Percentiles rank a stretch among this genome's conserved stretches.
Conservation (phyloP, 2,888 invertebrate species). For the Cheilosia grossa region DNA sequence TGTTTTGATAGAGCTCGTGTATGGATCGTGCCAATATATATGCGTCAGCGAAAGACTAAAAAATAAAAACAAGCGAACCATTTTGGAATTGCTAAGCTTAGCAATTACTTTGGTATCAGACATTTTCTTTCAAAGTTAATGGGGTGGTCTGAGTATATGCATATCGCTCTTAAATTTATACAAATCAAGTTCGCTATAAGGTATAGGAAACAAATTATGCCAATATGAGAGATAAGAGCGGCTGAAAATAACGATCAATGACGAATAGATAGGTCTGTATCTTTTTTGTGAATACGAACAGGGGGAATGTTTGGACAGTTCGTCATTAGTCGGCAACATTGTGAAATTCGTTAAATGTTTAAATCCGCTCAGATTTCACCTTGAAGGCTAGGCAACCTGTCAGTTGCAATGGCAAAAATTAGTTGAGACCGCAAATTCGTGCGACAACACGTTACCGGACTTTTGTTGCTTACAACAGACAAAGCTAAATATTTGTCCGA, state of each 20-base stretch:
- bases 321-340: background rate
- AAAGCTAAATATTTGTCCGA: too few species aligned
- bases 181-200: background rate
- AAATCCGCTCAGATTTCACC: too few species aligned
- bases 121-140: background rate
- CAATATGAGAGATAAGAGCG: conserved; percentile 7
- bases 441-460: too few species aligned
- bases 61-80: background rate
- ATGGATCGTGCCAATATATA: background rate
- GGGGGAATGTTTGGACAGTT: background rate
- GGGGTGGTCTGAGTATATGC: background rate
- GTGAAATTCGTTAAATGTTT: background rate
- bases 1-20: background rate
- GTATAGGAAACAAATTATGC: background rate
- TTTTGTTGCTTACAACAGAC: too few species aligned
- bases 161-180: background rate
- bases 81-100: background rate
- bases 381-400: too few species aligned
- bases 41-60: background rate
- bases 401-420: too few species aligned
- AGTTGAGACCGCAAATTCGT: too few species aligned
- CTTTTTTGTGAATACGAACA: background rate
- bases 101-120: background rate
- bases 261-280: background rate
- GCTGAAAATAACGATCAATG: background rate